Percentiles rank a stretch among this genome's conserved stretches.
Conservation (phyloP, 2,888 invertebrate genomes). For the Bombylius discolor region DNA sequence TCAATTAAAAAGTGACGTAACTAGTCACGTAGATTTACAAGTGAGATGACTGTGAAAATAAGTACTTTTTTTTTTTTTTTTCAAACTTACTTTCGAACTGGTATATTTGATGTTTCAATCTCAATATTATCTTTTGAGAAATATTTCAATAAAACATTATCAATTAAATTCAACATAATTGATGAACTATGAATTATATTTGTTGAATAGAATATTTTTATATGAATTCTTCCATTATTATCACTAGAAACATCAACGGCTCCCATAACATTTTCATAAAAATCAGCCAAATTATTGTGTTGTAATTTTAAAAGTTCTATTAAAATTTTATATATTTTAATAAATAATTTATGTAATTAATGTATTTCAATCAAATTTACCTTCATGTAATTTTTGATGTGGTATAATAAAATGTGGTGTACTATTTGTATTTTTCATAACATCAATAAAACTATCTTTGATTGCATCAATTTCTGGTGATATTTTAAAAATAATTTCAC, state of each 20-base stretch:
- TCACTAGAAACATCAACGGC: slow-evolving; percentile 20
- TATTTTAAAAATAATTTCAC: slow-evolving; percentile 7
- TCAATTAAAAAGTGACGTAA: too few species aligned
- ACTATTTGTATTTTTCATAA: slow-evolving; percentile 3
- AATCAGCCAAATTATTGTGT: slow-evolving; percentile 25
- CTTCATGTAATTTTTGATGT: slow-evolving; percentile 1
- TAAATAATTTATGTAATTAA: not conserved
- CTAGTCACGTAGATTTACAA: too few species aligned
- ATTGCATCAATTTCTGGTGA: not conserved
- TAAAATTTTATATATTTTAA: not conserved
- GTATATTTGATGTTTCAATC: slow-evolving; percentile 25
- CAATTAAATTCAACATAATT: slow-evolving; percentile 39
- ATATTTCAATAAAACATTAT: slow-evolving; percentile 36
- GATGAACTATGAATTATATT: slow-evolving; percentile 41
- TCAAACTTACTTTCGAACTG: slow-evolving; percentile 21
- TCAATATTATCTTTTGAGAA: slow-evolving; percentile 9
- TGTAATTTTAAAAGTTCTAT: slow-evolving; percentile 26
- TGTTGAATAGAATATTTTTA: slow-evolving; percentile 35
- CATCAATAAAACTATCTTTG: not conserved
- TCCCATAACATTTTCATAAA: slow-evolving; percentile 29
- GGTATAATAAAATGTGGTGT: not conserved
- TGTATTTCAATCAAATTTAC: slow-evolving; percentile 1
- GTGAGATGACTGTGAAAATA: too few species aligned
- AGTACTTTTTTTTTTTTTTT: not conserved
- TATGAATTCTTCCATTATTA: not conserved